Evolutionary conservation across 2,113 vertebrate species (phyloP), one percentile per base, ranked within the genome.

Genomic region (Gracilinanus agilis): DNA sequence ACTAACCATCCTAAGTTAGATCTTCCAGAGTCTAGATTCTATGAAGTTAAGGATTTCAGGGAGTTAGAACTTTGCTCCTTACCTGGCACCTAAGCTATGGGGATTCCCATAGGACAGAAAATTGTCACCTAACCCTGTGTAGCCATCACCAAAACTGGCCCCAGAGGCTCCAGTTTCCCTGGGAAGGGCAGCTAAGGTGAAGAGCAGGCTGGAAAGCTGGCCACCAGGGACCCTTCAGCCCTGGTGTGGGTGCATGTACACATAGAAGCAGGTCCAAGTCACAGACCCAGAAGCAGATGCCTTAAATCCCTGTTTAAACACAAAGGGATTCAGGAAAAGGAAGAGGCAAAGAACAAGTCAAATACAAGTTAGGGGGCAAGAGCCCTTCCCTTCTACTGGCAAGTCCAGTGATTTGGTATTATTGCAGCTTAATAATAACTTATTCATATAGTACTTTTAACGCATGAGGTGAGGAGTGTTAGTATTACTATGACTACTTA

Each of bases 271-370:
- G 3, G 3, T 49, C 49, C 40, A 27, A 11, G 24, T 34, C 49
- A 40, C n/a, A 54, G 44, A 58, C 6, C n/a, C 54, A 90, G 58
- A 8, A 9, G 29, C n/a, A 90, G 27, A 44, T 83, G 90, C 88
- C 53, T 92, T 83, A 90, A 44, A 91, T 16, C 1, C 9, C 55
- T 3, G 13, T 4, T 83, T n/a, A 91, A 21, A 56, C 89, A 94
- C 88, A n/a, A 61, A 44, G 29, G 93, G 34, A 40, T 83, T 49
- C 90, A 9, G 27, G 40, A 91, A 55, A 91, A 94, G 9, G 61
- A 95, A 49, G 49, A 55, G 88, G 25, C 49, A 91, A 91, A 12
- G 61, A 55, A 34, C 53, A 96, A n/a, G 90, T 89, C 8, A 58
- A 92, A 94, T 9, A 49, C 10, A 34, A 29, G 29, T 21, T 44